Base-by-base conservation (phyloP, 1,140 invertebrate genomes). In the Uloborus diversus region DNA sequence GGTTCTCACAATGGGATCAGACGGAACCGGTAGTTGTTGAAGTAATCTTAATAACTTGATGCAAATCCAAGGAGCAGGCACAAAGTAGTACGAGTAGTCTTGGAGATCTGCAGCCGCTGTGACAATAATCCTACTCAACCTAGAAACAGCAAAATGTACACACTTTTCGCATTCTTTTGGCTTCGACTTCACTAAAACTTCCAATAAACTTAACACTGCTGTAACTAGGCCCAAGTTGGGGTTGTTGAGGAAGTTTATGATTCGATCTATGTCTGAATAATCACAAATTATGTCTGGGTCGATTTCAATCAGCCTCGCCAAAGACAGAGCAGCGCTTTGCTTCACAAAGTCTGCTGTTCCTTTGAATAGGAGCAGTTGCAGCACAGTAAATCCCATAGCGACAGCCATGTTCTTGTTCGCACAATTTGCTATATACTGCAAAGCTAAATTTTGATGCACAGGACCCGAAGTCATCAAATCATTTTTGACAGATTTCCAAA, bases 1-100 rank as follows among this genome's bases (percentile, higher is more conserved):
- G 3, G 96, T 96, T 70, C 95, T 90, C 0, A 98, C 13, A 53
- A 5, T 20, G 20, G 23, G 7, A 7, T 79, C 82, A 91, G 93
- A 93, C 85, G 96, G 96, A 25, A 97, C 96, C 73, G 96, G 96
- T 86, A 99, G 99, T 86, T 99, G 99, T 88, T 99, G 98, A 73
- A 99, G 88, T 65, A 99, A 89, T 83, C 97, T 89, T 65, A 99
- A 88, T 53, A 99, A 88, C 89, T 99, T 99, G 4, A 99, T 97
- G 66, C 96, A 99, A 1, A 99, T 90, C 98, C 98, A 99, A n/a
- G 98, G 98, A 23, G 98, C 98, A 76, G 98, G 97, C 32, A 99
- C 97, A 91, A 99, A 99, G 85, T 99, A 99, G 87, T 99, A 99
- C 0, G 98, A 99, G 86, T 99, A 99, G 87, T 99, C 98, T 89